Evolutionary conservation across 1,140 invertebrate species (phyloP), one percentile per base, ranked within the genome.

Genomic region (Drosophila melanica): DNA sequence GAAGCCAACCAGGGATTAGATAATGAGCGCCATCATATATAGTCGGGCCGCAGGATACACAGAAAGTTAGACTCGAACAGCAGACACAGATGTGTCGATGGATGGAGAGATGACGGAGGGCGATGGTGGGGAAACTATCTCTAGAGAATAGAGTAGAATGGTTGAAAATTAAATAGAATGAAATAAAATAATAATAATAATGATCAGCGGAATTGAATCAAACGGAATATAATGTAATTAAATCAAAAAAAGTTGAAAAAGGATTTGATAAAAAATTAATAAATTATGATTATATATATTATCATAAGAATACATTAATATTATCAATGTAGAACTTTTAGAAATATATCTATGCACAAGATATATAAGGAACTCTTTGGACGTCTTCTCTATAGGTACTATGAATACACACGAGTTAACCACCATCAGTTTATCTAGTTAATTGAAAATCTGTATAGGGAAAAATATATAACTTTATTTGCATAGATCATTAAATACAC

Each of bases 1-100:
- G 11, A 59, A 68, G 45, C 55, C 45, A 35, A 30, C 37, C 48
- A 16, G 47, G 37, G 48, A 68, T 68, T 68, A 58, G 65, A 16
- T 45, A 68, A 68, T 58, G 27, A 53, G 54, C 16, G 23, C 55
- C 53, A 12, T 65, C 39, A 51, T 35, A 33, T 47, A 42, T 42
- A 16, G 50, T 4, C 9, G 30, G n/a, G 30, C 14, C 14, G 37
- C 33, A 14, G 30, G 30, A 14, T 44, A 47, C 12, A 27, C 41
- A 44, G 12, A 23, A 27, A 48, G 42, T 27, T 12, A 10, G 10
- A 20, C 20, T 16, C 30, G 4, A 27, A 20, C 44, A 57, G 35
- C 37, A 27, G 39, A 30, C 23, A 20, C 35, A 42, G 27, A 27
- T 27, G 27, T 7, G 27, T 6, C 27, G 27, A 14, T 6, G 20